Percentiles rank a stretch among this genome's conserved stretches.
Conservation (phyloP, 2,113 vertebrate genomes). For the Sphyrna mokarran region DNA sequence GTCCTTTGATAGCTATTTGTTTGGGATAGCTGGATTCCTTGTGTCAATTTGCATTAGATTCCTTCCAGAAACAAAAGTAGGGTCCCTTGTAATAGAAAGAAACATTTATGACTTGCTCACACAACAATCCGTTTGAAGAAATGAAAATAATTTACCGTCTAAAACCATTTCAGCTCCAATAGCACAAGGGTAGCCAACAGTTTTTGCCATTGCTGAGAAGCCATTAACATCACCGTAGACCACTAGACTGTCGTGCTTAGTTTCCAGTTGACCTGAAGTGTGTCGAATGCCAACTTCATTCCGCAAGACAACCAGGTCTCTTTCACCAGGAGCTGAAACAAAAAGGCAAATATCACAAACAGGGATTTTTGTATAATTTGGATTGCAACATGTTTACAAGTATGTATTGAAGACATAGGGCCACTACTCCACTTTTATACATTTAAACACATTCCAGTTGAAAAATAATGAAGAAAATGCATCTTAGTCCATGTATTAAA, state of each 20-base stretch:
- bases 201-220: conserved; percentile 94
- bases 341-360: conserved; percentile 12
- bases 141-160: conserved; percentile 64
- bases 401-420: background rate
- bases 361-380: background rate
- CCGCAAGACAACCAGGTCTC: conserved; percentile 87
- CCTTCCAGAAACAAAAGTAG: background rate
- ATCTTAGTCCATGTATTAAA: background rate
- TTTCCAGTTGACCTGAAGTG: conserved; percentile 85
- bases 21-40: background rate
- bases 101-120: background rate
- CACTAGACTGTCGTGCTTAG: conserved; percentile 75
- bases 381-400: background rate
- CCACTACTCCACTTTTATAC: background rate
- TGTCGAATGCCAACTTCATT: conserved; percentile 82
- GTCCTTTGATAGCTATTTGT: background rate
- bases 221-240: conserved; percentile 81
- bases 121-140: background rate
- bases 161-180: conserved; percentile 89
- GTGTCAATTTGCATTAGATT: background rate
- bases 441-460: background rate
- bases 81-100: background rate
- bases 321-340: conserved; percentile 69
- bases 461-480: background rate
- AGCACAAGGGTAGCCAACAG: conserved; percentile 83